Conservation (phyloP, 2,797 vertebrate species). For the Pipistrellus pipistrellus region DNA sequence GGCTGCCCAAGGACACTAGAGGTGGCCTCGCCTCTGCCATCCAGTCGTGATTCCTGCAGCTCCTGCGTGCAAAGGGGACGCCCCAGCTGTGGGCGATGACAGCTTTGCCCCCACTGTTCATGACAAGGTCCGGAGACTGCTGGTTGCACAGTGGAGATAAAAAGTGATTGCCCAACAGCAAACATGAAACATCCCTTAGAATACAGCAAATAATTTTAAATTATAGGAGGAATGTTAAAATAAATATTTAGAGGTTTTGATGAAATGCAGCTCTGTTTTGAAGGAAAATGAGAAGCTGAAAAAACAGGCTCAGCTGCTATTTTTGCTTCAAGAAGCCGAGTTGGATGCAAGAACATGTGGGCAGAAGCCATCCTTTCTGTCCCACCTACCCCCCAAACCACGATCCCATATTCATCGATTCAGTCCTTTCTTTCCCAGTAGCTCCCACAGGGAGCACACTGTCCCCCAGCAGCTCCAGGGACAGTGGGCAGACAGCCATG, state of each 20-base stretch:
- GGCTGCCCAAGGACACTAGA: neutral
- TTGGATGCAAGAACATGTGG: neutral
- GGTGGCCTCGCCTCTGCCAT: neutral
- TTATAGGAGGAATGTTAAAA: slow-evolving; percentile 66
- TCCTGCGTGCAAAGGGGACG: neutral
- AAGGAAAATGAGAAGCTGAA: slow-evolving; percentile 77
- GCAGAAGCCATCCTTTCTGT: accelerated
- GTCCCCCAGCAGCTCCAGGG: neutral
- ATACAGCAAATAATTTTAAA: slow-evolving; percentile 54
- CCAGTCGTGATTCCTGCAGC: neutral
- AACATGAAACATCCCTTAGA: neutral
- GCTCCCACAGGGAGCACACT: neutral
- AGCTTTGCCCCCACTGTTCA: accelerated
- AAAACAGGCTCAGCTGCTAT: neutral
- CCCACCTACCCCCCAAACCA: accelerated
- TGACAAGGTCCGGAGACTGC: neutral
- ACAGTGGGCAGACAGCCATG: neutral
- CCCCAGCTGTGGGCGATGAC: neutral
- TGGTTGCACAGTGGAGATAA: neutral
- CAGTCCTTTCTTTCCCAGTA: neutral
- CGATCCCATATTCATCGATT: accelerated
- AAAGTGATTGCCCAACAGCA: slow-evolving; percentile 63
- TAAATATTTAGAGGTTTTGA: slow-evolving; percentile 81
- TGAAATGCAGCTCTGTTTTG: slow-evolving; percentile 71
- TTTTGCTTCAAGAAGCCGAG: neutral